These are phyloP conservation scores for Dissostichus mawsoni DNA, from an alignment of 2,113 vertebrate genomes.

Conservation along the genomic window DNA sequence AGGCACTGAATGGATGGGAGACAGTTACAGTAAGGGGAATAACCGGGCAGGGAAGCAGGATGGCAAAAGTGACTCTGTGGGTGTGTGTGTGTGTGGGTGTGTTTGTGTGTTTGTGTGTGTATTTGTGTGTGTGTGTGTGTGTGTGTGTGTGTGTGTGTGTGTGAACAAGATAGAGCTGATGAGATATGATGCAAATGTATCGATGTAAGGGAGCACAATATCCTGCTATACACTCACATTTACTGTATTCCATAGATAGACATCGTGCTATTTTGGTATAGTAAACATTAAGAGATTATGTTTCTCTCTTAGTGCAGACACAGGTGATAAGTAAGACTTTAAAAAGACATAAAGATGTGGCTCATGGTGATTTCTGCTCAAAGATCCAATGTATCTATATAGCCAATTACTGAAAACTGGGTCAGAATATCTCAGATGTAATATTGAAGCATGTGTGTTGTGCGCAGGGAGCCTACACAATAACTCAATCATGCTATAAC, in stretches of 20 bases:
- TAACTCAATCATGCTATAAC: not conserved
- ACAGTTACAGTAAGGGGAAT: not conserved
- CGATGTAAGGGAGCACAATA: not conserved
- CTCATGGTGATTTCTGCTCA: not conserved
- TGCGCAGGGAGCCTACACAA: not conserved
- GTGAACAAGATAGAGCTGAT: not conserved
- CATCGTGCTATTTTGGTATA: not conserved
- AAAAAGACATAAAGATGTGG: not conserved
- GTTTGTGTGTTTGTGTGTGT: no score
- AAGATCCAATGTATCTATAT: not conserved
- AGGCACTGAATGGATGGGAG: slow-evolving; percentile 12
- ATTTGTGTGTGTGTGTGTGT: no score
- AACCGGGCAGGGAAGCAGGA: not conserved
- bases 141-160: no score
- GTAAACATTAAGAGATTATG: not conserved
- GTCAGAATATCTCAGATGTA: slow-evolving; percentile 1
- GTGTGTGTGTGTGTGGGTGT: not conserved
- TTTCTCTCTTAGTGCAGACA: not conserved
- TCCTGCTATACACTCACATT: not conserved
- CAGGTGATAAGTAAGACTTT: no score
- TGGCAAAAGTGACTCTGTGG: not conserved
- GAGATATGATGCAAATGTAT: slow-evolving; percentile 4
- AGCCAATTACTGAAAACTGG: not conserved
- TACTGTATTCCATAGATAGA: not conserved
- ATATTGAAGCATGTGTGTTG: not conserved